phyloP scores from a whole-genome alignment of 2,888 invertebrate species.

The Harpalus rufipes region DNA sequence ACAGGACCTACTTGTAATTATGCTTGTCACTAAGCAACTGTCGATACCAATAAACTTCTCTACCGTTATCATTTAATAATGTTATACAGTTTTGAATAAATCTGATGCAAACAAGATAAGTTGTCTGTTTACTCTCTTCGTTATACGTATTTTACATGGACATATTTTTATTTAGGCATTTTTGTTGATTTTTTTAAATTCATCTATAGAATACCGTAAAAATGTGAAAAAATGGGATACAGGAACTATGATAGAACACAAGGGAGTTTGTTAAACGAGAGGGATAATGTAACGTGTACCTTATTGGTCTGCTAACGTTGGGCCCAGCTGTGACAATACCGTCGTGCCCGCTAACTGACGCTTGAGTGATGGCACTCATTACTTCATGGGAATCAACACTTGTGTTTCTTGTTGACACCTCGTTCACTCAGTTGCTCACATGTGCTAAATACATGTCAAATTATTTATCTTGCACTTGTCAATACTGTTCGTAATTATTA shows the following conservation, averaged over 20 bases:
- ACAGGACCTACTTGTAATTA: conserved; percentile 59
- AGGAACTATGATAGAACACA: neutral
- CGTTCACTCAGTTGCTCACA: conserved; percentile 12
- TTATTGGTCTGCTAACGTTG: conserved; percentile 42
- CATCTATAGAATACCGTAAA: neutral
- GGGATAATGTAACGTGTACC: neutral
- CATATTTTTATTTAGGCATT: neutral
- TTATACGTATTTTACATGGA: neutral
- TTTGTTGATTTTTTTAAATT: neutral
- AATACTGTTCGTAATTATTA: neutral
- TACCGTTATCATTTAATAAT: conserved; percentile 59
- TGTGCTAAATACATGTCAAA: conserved; percentile 2
- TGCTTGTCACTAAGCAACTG: conserved; percentile 60
- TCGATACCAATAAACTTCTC: conserved; percentile 58
- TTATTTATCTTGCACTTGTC: neutral
- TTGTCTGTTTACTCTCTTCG: conserved; percentile 69
- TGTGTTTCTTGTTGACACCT: conserved; percentile 66
- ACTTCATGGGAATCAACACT: conserved; percentile 72
- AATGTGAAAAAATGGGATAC: neutral
- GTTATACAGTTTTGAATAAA: conserved; percentile 54
- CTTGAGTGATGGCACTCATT: conserved; percentile 73
- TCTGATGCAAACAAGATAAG: conserved; percentile 71
- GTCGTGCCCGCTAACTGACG: conserved; percentile 72
- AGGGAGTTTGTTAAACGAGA: neutral
- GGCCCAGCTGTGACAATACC: conserved; percentile 68